phyloP scores from a whole-genome alignment of 2,888 invertebrate genomes.

The Pyrgus malvae region DNA sequence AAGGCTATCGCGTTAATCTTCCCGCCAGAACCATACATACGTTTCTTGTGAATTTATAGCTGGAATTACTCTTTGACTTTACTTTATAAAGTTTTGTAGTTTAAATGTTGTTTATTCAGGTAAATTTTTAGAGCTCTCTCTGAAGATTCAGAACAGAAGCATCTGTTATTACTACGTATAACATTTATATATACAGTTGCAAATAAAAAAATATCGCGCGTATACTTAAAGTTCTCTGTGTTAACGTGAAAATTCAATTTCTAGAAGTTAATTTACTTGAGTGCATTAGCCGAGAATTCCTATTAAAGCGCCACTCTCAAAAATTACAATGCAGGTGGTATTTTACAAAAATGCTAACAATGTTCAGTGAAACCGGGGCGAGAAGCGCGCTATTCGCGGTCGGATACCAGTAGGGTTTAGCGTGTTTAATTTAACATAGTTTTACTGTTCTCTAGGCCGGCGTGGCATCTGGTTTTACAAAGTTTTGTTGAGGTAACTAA shows the following conservation, averaged over 20 bases:
- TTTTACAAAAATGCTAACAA: slow-evolving; percentile 29
- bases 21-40: background rate
- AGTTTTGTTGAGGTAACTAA: slow-evolving; percentile 25
- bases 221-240: background rate
- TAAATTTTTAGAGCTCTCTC: background rate
- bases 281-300: slow-evolving; percentile 27
- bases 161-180: too few relatives aligned
- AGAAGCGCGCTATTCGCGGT: slow-evolving; percentile 22
- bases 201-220: background rate
- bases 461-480: slow-evolving; percentile 31
- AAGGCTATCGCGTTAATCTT: background rate
- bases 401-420: slow-evolving; percentile 19
- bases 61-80: background rate
- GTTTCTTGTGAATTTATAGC: background rate
- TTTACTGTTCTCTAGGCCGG: slow-evolving; percentile 30
- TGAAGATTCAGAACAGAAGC: background rate
- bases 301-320: slow-evolving; percentile 28
- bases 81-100: background rate
- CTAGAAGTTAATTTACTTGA: slow-evolving; percentile 24
- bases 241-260: slow-evolving; percentile 22
- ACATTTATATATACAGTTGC: background rate
- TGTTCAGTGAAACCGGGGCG: slow-evolving; percentile 25
- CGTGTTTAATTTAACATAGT: slow-evolving; percentile 40
- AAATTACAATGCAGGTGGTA: slow-evolving; percentile 29
- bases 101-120: too few relatives aligned